These are phyloP conservation scores for Zaprionus africanus DNA, from an alignment of 1,140 invertebrate species.

Conservation along the genomic window DNA sequence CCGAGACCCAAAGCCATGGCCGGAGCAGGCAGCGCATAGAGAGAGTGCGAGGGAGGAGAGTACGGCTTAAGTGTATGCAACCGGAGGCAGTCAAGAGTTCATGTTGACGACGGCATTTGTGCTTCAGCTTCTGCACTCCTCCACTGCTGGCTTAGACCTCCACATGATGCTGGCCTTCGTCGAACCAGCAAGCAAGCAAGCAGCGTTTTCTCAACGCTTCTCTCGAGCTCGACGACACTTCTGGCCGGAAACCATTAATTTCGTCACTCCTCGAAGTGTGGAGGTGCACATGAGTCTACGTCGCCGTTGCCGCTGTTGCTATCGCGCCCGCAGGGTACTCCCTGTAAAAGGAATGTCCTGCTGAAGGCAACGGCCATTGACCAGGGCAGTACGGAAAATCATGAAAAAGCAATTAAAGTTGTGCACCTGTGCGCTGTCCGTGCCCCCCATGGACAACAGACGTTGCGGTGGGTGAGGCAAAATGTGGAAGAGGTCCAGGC, in stretches of 20 bases:
- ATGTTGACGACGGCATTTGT: slow-evolving; percentile 34
- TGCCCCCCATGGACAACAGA: background rate
- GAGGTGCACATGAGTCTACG: slow-evolving; percentile 52
- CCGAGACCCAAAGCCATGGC: slow-evolving; percentile 26
- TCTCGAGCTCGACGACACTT: slow-evolving; percentile 57
- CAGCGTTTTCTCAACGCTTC: slow-evolving; percentile 69
- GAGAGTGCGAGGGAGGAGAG: background rate
- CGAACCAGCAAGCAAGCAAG: slow-evolving; percentile 14
- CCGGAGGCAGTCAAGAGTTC: slow-evolving; percentile 47
- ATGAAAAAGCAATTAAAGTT: slow-evolving; percentile 75
- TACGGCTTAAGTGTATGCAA: slow-evolving; percentile 42
- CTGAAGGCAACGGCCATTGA: slow-evolving; percentile 26
- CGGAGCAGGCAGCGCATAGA: background rate
- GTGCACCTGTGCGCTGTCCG: slow-evolving; percentile 52
- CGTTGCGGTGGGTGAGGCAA: background rate
- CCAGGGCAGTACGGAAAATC: slow-evolving; percentile 66
- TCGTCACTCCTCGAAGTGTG: slow-evolving; percentile 73
- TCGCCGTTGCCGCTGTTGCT: slow-evolving; percentile 29
- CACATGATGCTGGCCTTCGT: slow-evolving; percentile 36
- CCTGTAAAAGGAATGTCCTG: slow-evolving; percentile 4
- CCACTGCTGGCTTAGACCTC: slow-evolving; percentile 26
- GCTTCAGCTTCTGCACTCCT: slow-evolving; percentile 13
- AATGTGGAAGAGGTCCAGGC: background rate
- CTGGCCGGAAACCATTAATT: slow-evolving; percentile 81
- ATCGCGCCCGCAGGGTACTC: background rate